Percentiles rank a stretch among this genome's conserved stretches.
phyloP scores from a whole-genome alignment of 2,888 invertebrate species.

The Yponomeuta malinellus region DNA sequence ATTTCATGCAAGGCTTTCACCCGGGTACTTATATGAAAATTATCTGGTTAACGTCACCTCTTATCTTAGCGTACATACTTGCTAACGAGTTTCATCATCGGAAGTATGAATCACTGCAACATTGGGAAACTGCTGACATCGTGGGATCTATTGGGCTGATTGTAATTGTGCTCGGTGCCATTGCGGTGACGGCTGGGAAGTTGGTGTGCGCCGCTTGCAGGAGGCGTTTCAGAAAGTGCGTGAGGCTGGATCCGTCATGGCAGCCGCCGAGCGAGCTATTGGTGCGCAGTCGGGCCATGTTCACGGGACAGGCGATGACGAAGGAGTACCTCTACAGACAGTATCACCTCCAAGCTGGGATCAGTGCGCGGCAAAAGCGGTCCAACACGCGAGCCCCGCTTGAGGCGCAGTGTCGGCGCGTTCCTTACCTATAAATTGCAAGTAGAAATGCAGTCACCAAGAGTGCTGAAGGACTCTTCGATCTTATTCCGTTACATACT shows the following conservation, averaged over 20 bases:
- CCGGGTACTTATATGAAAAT: conserved; percentile 46
- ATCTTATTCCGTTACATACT: too few species aligned
- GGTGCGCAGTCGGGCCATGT: conserved; percentile 62
- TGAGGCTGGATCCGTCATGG: conserved; percentile 46
- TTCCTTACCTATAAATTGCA: background rate
- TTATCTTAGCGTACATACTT: conserved; percentile 36
- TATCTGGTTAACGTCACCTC: conserved; percentile 38
- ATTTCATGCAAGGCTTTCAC: conserved; percentile 63
- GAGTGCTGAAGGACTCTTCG: background rate
- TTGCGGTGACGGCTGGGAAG: conserved; percentile 21
- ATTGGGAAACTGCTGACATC: conserved; percentile 11
- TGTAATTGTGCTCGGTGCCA: conserved; percentile 10
- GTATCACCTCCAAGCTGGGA: conserved; percentile 61
- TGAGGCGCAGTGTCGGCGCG: background rate
- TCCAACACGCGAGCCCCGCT: conserved; percentile 31
- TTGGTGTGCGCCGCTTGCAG: conserved; percentile 33
- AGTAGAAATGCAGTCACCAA: background rate
- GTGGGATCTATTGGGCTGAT: conserved; percentile 27
- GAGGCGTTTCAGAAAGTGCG: conserved; percentile 28
- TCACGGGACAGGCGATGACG: conserved; percentile 67
- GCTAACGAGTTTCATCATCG: conserved; percentile 27
- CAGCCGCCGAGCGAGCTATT: conserved; percentile 51
- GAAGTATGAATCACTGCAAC: conserved; percentile 1
- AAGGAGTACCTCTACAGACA: conserved; percentile 70
- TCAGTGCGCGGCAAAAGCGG: conserved; percentile 42